Percentiles rank a stretch among this genome's conserved stretches.
Evolutionary conservation across 2,113 vertebrate genomes (phyloP).

Genomic region (Pithys albifrons): DNA sequence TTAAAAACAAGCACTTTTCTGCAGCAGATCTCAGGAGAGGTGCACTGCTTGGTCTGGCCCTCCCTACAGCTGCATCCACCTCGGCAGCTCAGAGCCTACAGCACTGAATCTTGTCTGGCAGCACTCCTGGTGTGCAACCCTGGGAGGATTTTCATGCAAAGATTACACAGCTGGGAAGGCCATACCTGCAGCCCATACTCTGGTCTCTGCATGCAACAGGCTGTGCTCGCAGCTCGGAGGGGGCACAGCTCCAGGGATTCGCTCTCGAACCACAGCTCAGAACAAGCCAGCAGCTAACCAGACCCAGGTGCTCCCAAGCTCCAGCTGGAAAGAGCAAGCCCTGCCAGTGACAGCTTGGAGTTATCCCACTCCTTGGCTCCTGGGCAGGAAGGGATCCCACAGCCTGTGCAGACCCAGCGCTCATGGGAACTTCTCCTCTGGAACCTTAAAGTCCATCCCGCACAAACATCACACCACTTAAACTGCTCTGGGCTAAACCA

Average conservation of each 20-base stretch:
- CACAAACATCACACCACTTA: background rate
- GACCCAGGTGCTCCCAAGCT: background rate
- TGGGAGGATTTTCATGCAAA: background rate
- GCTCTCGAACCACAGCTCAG: background rate
- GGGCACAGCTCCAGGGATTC: background rate
- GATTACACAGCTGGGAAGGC: background rate
- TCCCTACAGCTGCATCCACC: background rate
- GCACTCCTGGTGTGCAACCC: background rate
- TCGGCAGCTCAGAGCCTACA: rapidly evolving
- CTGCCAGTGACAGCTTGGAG: background rate
- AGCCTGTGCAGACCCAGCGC: rapidly evolving
- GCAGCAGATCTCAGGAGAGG: background rate
- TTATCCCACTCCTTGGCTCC: rapidly evolving
- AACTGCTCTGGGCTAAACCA: background rate
- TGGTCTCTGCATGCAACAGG: background rate
- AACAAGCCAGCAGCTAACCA: background rate
- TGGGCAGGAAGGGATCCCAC: background rate
- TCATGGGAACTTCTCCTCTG: background rate
- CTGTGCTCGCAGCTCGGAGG: background rate
- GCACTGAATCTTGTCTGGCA: background rate
- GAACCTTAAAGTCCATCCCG: background rate
- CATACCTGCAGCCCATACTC: background rate
- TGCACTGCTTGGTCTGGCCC: background rate
- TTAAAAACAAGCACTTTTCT: background rate
- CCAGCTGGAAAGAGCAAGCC: background rate